Evolutionary conservation across 64 coral and sea anemone species (phyloP), one percentile per base, ranked within the genome.

Genomic region (Montipora efflorescens): DNA sequence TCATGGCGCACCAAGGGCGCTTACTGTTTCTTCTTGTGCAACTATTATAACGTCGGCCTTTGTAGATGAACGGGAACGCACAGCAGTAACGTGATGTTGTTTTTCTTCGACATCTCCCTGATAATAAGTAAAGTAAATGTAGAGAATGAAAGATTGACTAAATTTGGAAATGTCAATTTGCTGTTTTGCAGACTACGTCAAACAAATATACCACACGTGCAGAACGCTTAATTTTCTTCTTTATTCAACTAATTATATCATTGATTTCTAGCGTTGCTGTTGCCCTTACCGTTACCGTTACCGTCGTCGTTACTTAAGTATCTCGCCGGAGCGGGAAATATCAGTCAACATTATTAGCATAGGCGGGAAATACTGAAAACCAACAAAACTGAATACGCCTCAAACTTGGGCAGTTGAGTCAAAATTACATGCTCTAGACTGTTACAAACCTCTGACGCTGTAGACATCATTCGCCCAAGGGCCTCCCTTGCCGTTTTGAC

Each of bases 11-110:
- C 92, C 92, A 93, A 67, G 76, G 45, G 47, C 44, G 53, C 15
- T 46, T 53, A 58, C 77, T 36, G 10, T 52, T 12, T 10, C 45
- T 80, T 66, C 22, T 88, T 15, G 75, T 88, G 53, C 92, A 93
- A 28, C 82, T 87, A 43, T 77, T 79, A 20, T 93, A 93, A 43
- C 53, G 59, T 11, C 55, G 55, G 1, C 84, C 92, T 51, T n/a
- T 66, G 84, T 93, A 93, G 72, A 79, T 80, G 36, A 93, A 93
- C 21, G 92, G 84, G 83, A 93, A 93, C 1, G 77, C 45, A 19
- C 92, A 93, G 66, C 92, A 93, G 9, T 93, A 72, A 52, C 83
- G 81, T 4, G 76, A 64, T 5, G 68, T 82, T 36, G 90, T 82
- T 21, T 22, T 89, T 13, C 57, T 59, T 77, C 87, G 87, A 43